Conservation (phyloP, 1,140 invertebrate species). For the Megalopta genalis region DNA sequence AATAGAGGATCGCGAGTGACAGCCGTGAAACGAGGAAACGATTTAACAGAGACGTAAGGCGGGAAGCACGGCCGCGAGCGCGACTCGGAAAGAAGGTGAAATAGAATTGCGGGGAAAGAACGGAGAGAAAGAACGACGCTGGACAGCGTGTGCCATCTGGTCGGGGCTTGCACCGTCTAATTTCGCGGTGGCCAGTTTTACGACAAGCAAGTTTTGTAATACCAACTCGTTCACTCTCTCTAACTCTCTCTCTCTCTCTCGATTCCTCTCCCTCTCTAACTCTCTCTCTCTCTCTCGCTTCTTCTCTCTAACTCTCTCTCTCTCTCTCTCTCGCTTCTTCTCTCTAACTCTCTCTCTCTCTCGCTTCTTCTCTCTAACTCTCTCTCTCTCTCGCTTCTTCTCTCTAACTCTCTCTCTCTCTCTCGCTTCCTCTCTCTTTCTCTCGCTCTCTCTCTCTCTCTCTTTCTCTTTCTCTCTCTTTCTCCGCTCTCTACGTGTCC, state of each 20-base stretch:
- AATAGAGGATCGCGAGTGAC: background rate
- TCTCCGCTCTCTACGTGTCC: background rate
- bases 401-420: too few relatives aligned
- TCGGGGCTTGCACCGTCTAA: slow-evolving; percentile 36
- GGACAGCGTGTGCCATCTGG: slow-evolving; percentile 20
- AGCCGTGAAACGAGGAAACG: slow-evolving; percentile 9
- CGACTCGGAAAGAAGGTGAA: background rate
- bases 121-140: background rate
- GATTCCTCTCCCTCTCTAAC: too few relatives aligned
- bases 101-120: background rate
- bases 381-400: too few relatives aligned
- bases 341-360: too few relatives aligned
- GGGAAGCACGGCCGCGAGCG: background rate
- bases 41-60: background rate
- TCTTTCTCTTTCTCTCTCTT: too few relatives aligned
- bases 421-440: too few relatives aligned
- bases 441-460: too few relatives aligned
- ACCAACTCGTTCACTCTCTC: background rate
- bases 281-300: too few relatives aligned
- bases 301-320: background rate
- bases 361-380: too few relatives aligned
- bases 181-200: slow-evolving; percentile 50
- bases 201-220: slow-evolving; percentile 29
- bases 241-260: too few relatives aligned
- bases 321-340: too few relatives aligned